Base-by-base conservation (phyloP, 2,797 vertebrate species). In the Bufotes viridis region DNA sequence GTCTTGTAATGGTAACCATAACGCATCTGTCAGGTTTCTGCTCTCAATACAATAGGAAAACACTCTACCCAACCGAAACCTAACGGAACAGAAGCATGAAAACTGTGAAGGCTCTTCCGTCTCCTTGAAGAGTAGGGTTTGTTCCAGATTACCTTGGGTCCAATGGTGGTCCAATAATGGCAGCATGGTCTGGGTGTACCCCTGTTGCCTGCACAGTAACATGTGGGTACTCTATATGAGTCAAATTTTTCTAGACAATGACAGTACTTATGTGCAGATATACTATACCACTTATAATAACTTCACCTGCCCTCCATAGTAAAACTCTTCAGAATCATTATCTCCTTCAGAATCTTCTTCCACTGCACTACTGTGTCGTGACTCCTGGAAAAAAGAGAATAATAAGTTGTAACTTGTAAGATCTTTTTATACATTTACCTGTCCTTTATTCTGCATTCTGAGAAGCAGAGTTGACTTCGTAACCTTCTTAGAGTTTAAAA, bases 281-380 rank as follows among this genome's bases (percentile, higher is more conserved):
- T 34, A 70, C 34, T 20, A 74, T 74, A 74, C 49, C 34, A 42
- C 29, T 17, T 51, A 55, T 53, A 24, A 55, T 34, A 70, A 58
- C 51, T 91, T 94, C 93, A 96, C 97, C 96, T 97, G 97, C 90
- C 97, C 96, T 91, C 96, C 96, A 88, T 97, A 97, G 93, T 97
- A 97, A 92, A 97, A 97, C 88, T 97, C 97, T 90, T 97, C 97
- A 9, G 96, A 97, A 90, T 97, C 97, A 91, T 97, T 97, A 91
- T 97, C 97, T 6, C 97, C 97, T 94, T 97, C 97, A 49, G 97
- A 97, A 92, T 97, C 97, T 90, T 97, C 97, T 90, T 97, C 97
- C 94, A 97, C 94, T 63, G 96, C 93, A 91, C 96, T 97, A 90
- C 93, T 94, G 15, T 96, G 94, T 69, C 91, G 81, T 34, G 95